A percentile compares a stretch with the other conserved stretches of the same genome.
phyloP scores from a whole-genome alignment of 2,113 vertebrate species.

The Cynopterus brachyotis region DNA sequence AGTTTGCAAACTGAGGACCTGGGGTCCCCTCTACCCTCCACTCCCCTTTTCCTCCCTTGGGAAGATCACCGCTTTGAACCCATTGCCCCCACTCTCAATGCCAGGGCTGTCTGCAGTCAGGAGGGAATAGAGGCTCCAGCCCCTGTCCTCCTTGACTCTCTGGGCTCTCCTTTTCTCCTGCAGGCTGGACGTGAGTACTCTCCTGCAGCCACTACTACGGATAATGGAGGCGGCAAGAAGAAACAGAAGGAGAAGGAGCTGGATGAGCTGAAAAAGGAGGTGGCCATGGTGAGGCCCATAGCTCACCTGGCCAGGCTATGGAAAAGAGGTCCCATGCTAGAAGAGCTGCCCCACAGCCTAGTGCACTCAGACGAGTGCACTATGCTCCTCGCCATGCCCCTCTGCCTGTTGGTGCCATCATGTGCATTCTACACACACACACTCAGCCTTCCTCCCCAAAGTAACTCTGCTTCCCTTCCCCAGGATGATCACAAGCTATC shows the following conservation, averaged over 20 bases:
- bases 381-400: background rate
- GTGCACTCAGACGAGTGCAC: background rate
- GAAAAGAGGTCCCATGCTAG: too few species aligned
- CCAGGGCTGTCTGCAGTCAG: background rate
- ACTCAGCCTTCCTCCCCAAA: background rate
- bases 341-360: background rate
- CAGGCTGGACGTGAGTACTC: slow-evolving; percentile 84
- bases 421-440: background rate
- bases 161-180: background rate
- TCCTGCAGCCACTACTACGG: slow-evolving; percentile 80
- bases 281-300: slow-evolving; percentile 86
- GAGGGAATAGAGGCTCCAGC: background rate
- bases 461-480: background rate
- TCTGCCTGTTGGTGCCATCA: accelerated
- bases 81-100: background rate
- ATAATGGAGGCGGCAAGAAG: slow-evolving; percentile 87
- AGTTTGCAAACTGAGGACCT: background rate
- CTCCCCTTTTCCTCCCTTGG: background rate
- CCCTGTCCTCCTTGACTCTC: background rate
- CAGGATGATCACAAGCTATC: slow-evolving; percentile 94
- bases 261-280: slow-evolving; percentile 95
- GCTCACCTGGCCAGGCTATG: accelerated
- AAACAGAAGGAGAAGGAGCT: slow-evolving; percentile 91
- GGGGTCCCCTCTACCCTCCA: background rate
- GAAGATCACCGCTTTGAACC: background rate